These are phyloP conservation scores for Psilanteris sp. DNA, from an alignment of 1,140 invertebrate species.

Conservation along the genomic window DNA sequence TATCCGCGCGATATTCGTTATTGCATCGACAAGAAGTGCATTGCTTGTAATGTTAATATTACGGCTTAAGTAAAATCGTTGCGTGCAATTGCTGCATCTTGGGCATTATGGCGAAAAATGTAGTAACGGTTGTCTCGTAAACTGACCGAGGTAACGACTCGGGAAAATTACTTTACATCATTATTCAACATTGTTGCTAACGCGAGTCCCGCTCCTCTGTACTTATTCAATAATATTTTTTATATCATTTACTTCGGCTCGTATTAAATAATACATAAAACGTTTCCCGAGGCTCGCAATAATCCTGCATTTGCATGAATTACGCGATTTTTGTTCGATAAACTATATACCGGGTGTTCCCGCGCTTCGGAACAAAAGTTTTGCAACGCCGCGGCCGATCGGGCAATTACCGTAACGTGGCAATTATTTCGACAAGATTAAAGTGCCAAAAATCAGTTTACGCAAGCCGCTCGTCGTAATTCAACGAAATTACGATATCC, in stretches of 20 bases:
- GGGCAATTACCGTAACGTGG: too few species aligned
- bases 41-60: conserved; percentile 48
- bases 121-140: conserved; percentile 59
- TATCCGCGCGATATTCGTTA: conserved; percentile 44
- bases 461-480: too few species aligned
- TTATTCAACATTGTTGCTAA: conserved; percentile 62
- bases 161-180: conserved; percentile 56
- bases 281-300: conserved; percentile 33
- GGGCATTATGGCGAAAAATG: conserved; percentile 52
- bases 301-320: conserved; percentile 48
- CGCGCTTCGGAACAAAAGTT: background rate
- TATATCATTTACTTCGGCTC: conserved; percentile 53
- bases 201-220: conserved; percentile 41
- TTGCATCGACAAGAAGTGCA: conserved; percentile 47
- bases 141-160: conserved; percentile 55
- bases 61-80: conserved; percentile 58
- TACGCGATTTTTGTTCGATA: conserved; percentile 30
- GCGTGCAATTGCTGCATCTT: conserved; percentile 52
- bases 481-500: too few species aligned
- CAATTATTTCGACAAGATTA: too few species aligned
- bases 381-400: too few species aligned
- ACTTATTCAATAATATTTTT: conserved; percentile 63
- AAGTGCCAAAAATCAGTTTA: too few species aligned
- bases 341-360: conserved; percentile 12
- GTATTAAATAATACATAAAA: conserved; percentile 58